phyloP scores from a whole-genome alignment of 2,797 vertebrate genomes.

The Danio jaintianensis region DNA sequence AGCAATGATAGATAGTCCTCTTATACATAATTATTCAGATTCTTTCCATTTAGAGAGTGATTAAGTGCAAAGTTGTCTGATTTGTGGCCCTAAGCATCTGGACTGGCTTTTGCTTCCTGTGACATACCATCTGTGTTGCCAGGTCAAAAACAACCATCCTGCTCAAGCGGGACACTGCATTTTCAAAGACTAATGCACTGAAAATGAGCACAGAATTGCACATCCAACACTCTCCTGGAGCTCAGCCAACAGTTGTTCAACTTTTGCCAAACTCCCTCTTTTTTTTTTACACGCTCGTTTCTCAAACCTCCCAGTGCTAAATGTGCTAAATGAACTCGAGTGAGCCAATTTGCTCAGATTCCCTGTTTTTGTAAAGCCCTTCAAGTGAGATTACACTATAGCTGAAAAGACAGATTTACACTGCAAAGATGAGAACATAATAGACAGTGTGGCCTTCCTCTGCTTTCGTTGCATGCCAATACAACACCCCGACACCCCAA shows the following conservation, averaged over 20 bases:
- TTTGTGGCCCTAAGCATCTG: constrained; percentile 41
- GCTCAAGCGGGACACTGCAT: constrained; percentile 38
- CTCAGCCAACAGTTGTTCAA: constrained; percentile 15
- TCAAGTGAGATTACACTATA: constrained; percentile 51
- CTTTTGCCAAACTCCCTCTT: constrained; percentile 30
- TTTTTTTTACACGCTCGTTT: background rate
- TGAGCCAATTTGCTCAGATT: constrained; percentile 58
- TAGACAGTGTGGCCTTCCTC: constrained; percentile 1
- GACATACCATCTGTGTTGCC: constrained; percentile 49
- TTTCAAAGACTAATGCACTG: constrained; percentile 48
- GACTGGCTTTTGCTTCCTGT: background rate
- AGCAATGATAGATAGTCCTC: constrained; percentile 9
- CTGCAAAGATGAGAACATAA: constrained; percentile 33
- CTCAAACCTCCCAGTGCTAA: constrained; percentile 16
- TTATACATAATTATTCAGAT: constrained; percentile 28
- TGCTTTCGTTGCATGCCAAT: constrained; percentile 39
- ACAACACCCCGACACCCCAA: constrained; percentile 7
- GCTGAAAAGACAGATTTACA: constrained; percentile 46
- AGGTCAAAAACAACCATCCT: constrained; percentile 42
- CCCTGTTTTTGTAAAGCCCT: constrained; percentile 57
- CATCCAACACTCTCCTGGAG: constrained; percentile 15
- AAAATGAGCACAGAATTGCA: constrained; percentile 28
- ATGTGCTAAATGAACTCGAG: constrained; percentile 41
- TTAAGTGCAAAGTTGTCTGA: constrained; percentile 28
- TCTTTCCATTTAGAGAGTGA: constrained; percentile 20